Evolutionary conservation across 2,113 vertebrate species (phyloP), one percentile per base, ranked within the genome.

Genomic region (Carollia perspicillata): DNA sequence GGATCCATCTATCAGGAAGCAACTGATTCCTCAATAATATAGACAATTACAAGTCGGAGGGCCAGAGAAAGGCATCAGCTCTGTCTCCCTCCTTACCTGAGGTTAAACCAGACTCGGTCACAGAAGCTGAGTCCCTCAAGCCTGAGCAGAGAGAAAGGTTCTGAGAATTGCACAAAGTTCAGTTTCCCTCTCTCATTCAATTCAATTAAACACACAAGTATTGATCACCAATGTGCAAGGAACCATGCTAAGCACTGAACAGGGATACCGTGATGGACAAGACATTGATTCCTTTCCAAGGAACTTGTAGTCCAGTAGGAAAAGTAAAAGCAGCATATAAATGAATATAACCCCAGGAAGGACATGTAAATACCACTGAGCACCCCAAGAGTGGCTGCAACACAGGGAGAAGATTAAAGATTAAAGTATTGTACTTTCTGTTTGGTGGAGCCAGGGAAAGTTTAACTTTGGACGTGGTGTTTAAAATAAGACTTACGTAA

Each of bases 401-500:
- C 55, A 93, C 66, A 95, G 60, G 66, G 53, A 69, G 71, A 30
- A 63, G 47, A 90, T 72, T 72, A 42, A 30, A 63, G 47, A 90
- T 72, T 72, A 42, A 86, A 83, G 77, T 11, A 88, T 42, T 47
- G 71, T 8, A 81, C 49, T 47, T 47, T 37, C 30, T 90, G 28
- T 74, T 16, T 78, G 66, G 28, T 74, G 16, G 5, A 85, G 69
- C 0, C 17, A 9, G 9, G 35, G 3, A 6, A 90, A 53, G 51
- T 63, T 89, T 93, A 22, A 35, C 65, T 84, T 84, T 63, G 81
- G 33, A 69, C 14, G 84, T 3, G 2, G 0, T 55, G 89, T 79
- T 91, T 93, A 89, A 96, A 97, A 22, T 26, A 89, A 12, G 40
- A 10, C 30, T 92, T 69, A 42, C 18, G 68, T 83, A 89, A 90